These are phyloP conservation scores for Drosophila subsilvestris DNA, from an alignment of 2,888 invertebrate species.

Conservation along the genomic window DNA sequence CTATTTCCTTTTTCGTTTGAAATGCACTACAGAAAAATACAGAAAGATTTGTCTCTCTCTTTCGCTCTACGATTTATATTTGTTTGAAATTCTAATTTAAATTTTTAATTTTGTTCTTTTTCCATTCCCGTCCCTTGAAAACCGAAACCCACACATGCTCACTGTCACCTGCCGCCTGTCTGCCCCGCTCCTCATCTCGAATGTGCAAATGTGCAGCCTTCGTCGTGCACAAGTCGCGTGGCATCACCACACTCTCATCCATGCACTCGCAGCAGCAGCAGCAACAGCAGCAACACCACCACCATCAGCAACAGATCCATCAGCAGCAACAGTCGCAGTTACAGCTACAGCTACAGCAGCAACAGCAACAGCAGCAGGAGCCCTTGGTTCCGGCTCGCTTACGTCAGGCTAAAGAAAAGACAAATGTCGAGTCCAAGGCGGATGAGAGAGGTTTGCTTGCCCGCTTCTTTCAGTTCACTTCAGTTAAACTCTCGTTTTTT, in stretches of 20 bases:
- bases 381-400: conserved; percentile 86
- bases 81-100: conserved; percentile 38
- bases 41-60: background rate
- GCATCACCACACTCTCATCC: conserved; percentile 91
- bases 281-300: conserved; percentile 54
- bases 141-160: conserved; percentile 40
- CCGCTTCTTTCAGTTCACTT: conserved; percentile 44
- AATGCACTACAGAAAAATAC: background rate
- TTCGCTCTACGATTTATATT: conserved; percentile 37
- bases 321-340: conserved; percentile 51
- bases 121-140: conserved; percentile 18
- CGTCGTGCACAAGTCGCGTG: conserved; percentile 92
- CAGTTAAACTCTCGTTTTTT: conserved; percentile 27
- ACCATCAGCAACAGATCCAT: conserved; percentile 44
- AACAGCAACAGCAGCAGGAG: conserved; percentile 83
- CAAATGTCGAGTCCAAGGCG: conserved; percentile 87
- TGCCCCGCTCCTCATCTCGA: conserved; percentile 27
- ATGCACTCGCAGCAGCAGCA: conserved; percentile 83
- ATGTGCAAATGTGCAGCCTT: conserved; percentile 85
- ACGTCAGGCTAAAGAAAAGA: conserved; percentile 87
- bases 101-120: conserved; percentile 31
- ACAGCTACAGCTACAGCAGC: conserved; percentile 34
- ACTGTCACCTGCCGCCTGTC: conserved; percentile 20
- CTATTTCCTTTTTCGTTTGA: conserved; percentile 18
- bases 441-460: conserved; percentile 87